Evolutionary conservation across 2,797 vertebrate species (phyloP).

Genomic region (Diglossa cyanea): DNA sequence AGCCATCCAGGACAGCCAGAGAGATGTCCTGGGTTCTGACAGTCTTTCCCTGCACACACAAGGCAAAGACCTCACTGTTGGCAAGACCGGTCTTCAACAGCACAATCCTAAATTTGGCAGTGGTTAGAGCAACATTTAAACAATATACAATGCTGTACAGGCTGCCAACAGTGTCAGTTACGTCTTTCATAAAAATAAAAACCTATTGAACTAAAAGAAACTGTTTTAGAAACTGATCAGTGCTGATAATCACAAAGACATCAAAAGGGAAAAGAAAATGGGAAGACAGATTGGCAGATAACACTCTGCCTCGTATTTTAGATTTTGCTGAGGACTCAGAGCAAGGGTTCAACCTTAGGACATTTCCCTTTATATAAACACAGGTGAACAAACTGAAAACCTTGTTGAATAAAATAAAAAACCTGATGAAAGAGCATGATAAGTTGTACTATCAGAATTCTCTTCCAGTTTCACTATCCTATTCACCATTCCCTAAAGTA

Average conservation of each 20-base stretch:
- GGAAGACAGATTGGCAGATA: not conserved
- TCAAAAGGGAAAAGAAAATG: not conserved
- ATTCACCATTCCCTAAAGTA: not conserved
- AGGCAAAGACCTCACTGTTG: not conserved
- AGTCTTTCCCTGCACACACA: not conserved
- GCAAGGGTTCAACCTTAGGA: not conserved
- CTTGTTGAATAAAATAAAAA: not conserved
- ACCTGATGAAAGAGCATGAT: not conserved
- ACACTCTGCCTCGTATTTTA: not conserved
- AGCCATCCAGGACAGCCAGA: not conserved
- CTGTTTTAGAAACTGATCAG: not conserved
- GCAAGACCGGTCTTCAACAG: not conserved
- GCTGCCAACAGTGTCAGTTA: not conserved
- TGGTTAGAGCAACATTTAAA: not conserved
- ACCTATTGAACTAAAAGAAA: not conserved
- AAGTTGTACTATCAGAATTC: not conserved
- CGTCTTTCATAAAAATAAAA: not conserved
- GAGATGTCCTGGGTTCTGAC: not conserved
- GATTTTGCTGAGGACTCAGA: not conserved
- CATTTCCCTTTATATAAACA: not conserved
- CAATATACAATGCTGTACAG: not conserved
- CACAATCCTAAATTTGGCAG: not conserved
- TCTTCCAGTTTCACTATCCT: not conserved
- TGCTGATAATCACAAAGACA: not conserved
- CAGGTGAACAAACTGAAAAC: fast-evolving